These are phyloP conservation scores for Nomada flava DNA, from an alignment of 2,888 invertebrate species.

Conservation along the genomic window DNA sequence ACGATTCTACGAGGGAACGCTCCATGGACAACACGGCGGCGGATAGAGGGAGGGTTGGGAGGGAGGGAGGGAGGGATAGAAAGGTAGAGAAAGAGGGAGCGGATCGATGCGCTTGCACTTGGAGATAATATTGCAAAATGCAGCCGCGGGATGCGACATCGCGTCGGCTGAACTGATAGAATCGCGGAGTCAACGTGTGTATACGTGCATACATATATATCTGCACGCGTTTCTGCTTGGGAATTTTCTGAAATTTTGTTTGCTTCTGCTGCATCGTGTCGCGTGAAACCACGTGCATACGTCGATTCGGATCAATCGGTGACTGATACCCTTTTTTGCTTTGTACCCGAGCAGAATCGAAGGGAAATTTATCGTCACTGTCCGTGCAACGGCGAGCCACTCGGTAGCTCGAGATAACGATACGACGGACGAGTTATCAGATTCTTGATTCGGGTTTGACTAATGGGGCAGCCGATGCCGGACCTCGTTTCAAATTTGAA, in stretches of 20 bases:
- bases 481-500: background rate
- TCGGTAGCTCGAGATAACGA: background rate
- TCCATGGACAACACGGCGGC: conserved; percentile 4
- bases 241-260: conserved; percentile 15
- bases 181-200: conserved; percentile 23
- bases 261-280: background rate
- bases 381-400: background rate
- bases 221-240: background rate
- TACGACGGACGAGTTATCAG: background rate
- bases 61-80: conserved; percentile 19
- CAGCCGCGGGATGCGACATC: conserved; percentile 45
- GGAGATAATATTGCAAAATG: conserved; percentile 68
- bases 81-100: conserved; percentile 39
- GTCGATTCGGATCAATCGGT: conserved; percentile 6
- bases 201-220: no score
- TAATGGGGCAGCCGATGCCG: background rate
- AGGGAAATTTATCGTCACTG: background rate
- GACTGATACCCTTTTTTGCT: background rate
- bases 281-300: background rate
- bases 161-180: conserved; percentile 30
- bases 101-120: conserved; percentile 69
- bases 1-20: conserved; percentile 49
- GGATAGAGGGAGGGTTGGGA: background rate
- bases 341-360: background rate
- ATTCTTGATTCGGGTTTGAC: conserved; percentile 2